Base-by-base conservation (phyloP, 2,113 vertebrate species). In the Chaetops frenatus region DNA sequence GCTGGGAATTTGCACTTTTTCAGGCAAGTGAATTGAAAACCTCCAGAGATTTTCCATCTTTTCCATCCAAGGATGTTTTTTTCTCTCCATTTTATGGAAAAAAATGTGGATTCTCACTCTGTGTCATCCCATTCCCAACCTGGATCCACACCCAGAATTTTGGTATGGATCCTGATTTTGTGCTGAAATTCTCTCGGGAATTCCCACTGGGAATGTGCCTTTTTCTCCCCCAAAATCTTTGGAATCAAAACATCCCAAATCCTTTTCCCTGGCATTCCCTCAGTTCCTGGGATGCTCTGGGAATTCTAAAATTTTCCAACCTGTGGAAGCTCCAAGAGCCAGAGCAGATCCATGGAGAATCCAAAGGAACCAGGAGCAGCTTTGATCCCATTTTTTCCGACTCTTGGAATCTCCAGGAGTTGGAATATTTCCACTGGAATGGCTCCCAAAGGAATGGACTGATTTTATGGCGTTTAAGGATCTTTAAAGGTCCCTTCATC, bases 301-400 rank as follows among this genome's bases (percentile, higher is more conserved):
- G 62, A 62, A 61, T 58, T 35, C 48, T 44, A 15, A 15, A 15
- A 16, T 8, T 57, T 24, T 57, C 15, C 42, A 44, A 44, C 42
- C 42, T 16, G 42, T 44, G 42, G 38, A 38, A 38, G 38, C 38
- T 38, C 38, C 38, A 38, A 11, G 38, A 38, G 38, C 10, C 38
- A 38, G 38, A 38, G 38, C 23, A 23, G 14, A 15, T 31, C 53
- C 35, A 36, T 12, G 36, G 60, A 14, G 4, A 62, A 21, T 62
- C 60, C 36, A 40, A 2, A 29, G 0, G 48, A 50, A 56, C 10
- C 31, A 10, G 45, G n/a, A n/a, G 16, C 0, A 1, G 17, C 2
- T 66, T 72, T 7, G 5, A 18, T n/a, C 17, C 58, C 17, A 6
- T 48, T 60, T 87, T 87, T 54, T 27, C 28, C 48, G 44, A 24